Conservation (phyloP, 2,113 vertebrate genomes). For the Equus przewalskii region DNA sequence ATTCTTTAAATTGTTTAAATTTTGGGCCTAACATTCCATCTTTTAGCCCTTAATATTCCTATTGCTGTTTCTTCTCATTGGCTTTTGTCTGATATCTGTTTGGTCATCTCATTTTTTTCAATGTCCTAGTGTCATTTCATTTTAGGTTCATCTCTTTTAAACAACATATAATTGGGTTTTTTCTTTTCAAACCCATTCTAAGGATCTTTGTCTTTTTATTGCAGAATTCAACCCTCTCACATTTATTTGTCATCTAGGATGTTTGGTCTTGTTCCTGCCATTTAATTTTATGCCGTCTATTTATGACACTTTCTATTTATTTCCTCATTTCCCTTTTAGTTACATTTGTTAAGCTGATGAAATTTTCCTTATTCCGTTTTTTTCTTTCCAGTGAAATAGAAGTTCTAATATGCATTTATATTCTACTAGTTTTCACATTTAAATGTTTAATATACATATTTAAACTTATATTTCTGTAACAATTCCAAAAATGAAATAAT, state of each 20-base stretch:
- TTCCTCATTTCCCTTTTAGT: not conserved
- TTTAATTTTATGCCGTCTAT: conserved; percentile 22
- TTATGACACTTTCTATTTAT: not conserved
- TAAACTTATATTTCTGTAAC: not conserved
- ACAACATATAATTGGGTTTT: not conserved
- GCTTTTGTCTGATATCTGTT: not conserved
- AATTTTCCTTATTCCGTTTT: not conserved
- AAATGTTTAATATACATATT: not conserved
- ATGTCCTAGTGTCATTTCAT: not conserved
- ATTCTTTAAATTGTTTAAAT: not conserved
- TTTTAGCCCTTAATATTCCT: not conserved
- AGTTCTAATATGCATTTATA: not conserved
- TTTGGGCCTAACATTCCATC: not conserved
- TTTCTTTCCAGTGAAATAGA: not conserved
- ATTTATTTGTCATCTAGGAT: not conserved
- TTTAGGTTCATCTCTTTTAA: conserved; percentile 1
- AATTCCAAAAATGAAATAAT: conserved; percentile 5
- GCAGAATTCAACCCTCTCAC: not conserved
- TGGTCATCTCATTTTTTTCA: not conserved
- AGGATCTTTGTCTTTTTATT: not conserved
- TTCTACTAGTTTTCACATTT: not conserved
- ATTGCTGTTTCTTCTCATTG: not conserved
- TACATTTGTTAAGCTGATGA: not conserved
- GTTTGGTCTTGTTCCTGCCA: not conserved
- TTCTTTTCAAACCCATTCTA: not conserved